Conservation (phyloP, 2,113 vertebrate species). For the Misgurnus anguillicaudatus region DNA sequence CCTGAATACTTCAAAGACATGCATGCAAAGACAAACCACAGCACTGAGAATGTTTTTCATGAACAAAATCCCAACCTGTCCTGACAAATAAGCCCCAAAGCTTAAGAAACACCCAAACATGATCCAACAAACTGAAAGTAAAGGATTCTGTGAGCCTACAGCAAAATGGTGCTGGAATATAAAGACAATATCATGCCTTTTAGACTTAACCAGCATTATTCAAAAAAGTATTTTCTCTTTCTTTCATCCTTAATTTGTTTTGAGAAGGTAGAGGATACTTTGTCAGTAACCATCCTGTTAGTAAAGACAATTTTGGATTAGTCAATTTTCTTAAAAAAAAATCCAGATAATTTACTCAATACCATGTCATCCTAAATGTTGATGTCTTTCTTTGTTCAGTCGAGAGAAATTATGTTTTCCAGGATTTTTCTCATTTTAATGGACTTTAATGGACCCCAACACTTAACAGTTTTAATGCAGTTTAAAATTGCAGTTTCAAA, state of each 20-base stretch:
- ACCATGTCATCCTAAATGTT: no score
- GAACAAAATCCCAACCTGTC: conserved; percentile 42
- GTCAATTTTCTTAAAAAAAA: no score
- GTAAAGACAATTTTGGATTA: no score
- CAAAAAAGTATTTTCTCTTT: background rate
- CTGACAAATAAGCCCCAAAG: conserved; percentile 34
- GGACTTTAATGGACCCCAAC: no score
- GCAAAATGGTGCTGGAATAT: conserved; percentile 8
- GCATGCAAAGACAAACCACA: conserved; percentile 35
- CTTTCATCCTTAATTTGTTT: background rate
- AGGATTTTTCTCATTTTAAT: no score
- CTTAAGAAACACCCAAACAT: background rate
- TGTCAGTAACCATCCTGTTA: no score
- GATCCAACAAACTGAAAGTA: background rate
- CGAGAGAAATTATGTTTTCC: no score
- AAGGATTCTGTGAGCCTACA: background rate
- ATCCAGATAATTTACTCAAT: no score
- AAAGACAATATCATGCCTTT: background rate
- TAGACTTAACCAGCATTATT: background rate
- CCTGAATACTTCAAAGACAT: background rate
- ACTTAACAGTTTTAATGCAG: no score
- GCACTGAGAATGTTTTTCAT: background rate
- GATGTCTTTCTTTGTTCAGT: no score
- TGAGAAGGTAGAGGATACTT: no score
- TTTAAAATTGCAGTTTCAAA: no score